Evolutionary conservation across 2,797 vertebrate species (phyloP).

Genomic region (Tenualosa ilisha): DNA sequence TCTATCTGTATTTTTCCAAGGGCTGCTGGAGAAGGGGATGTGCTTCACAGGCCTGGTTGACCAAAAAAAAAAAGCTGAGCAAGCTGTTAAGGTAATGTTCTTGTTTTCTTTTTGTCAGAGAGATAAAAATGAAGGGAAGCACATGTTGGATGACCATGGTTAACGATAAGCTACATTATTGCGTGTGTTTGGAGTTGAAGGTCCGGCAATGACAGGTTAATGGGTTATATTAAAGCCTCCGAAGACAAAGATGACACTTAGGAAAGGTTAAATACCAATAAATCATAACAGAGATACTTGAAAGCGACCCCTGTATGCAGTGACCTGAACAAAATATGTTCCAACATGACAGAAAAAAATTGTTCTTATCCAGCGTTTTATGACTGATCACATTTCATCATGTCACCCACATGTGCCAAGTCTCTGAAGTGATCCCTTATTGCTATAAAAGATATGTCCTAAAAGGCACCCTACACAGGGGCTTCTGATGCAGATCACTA

Average conservation of each 20-base stretch:
- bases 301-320: not conserved
- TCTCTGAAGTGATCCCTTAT: not conserved
- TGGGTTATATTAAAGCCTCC: constrained; percentile 35
- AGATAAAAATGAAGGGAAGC: not conserved
- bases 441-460: not conserved
- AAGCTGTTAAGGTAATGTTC: constrained; percentile 5
- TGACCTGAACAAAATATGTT: not conserved
- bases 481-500: not conserved
- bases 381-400: not conserved
- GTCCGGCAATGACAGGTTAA: constrained; percentile 36
- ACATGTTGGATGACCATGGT: constrained; percentile 17
- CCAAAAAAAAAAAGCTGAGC: constrained; percentile 33
- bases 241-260: constrained; percentile 41
- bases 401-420: not conserved
- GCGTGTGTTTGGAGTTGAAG: constrained; percentile 38
- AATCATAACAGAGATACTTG: constrained; percentile 23
- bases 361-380: not conserved
- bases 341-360: not conserved
- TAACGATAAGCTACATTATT: constrained; percentile 37
- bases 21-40: constrained; percentile 37
- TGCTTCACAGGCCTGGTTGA: not conserved
- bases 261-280: constrained; percentile 31
- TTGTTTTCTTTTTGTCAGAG: constrained; percentile 9
- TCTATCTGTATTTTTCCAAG: constrained; percentile 18
- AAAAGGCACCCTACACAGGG: not conserved